Evolutionary conservation across 2,797 vertebrate species (phyloP).

Genomic region (Diplodus sargus): DNA sequence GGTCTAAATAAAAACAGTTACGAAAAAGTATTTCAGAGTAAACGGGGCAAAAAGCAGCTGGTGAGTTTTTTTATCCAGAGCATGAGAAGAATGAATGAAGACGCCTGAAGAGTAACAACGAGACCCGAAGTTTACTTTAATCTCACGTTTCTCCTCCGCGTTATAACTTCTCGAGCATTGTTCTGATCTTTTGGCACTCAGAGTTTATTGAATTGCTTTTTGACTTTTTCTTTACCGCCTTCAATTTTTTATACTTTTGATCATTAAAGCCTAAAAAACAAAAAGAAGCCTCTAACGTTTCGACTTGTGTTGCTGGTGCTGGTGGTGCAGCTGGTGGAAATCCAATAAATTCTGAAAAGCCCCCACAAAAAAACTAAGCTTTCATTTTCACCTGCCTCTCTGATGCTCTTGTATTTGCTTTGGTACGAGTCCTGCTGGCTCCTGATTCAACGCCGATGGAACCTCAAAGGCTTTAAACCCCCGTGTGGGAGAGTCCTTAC

Average conservation of each 20-base stretch:
- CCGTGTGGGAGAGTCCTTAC: no score
- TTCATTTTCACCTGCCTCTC: neutral
- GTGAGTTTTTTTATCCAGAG: no score
- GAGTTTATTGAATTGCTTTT: neutral
- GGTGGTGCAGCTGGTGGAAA: no score
- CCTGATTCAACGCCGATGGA: no score
- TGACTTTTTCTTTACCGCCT: neutral
- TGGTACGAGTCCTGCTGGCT: no score
- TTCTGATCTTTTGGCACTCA: neutral
- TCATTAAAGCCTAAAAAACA: neutral
- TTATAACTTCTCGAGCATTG: neutral
- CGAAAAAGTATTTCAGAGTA: constrained; percentile 16
- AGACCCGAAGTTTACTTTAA: neutral
- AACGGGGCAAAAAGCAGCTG: constrained; percentile 17
- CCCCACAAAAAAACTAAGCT: neutral
- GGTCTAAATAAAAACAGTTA: neutral
- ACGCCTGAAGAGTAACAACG: constrained; percentile 13
- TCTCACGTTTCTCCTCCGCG: constrained; percentile 2
- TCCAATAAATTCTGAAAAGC: no score
- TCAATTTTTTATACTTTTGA: neutral
- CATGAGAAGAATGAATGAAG: constrained; percentile 18
- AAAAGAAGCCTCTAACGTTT: neutral
- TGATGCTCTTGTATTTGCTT: no score
- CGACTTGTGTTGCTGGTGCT: no score
- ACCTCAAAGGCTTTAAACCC: no score